A percentile compares a stretch with the other conserved stretches of the same genome.
These are phyloP conservation scores for Sesamia inferens DNA, from an alignment of 2,888 invertebrate species.

Conservation along the genomic window DNA sequence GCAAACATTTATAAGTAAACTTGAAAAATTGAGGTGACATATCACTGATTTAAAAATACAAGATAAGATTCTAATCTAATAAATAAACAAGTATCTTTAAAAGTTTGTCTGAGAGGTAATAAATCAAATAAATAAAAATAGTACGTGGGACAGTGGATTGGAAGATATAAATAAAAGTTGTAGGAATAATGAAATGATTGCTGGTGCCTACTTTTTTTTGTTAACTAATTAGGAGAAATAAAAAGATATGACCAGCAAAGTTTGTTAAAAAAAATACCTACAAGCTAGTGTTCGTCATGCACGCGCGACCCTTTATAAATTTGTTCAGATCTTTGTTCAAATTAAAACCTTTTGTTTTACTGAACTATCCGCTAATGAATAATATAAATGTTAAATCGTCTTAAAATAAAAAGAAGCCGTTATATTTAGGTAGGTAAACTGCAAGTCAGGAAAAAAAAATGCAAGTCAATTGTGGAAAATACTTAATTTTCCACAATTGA, in stretches of 20 bases:
- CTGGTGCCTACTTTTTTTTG: slow-evolving; percentile 11
- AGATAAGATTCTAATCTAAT: slow-evolving; percentile 20
- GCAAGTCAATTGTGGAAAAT: too few relatives aligned
- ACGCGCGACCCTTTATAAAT: slow-evolving; percentile 32
- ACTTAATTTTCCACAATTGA: slow-evolving; percentile 1
- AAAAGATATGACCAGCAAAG: slow-evolving; percentile 8
- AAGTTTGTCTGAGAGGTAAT: slow-evolving; percentile 19
- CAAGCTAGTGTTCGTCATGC: slow-evolving; percentile 26
- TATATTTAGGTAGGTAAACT: not conserved
- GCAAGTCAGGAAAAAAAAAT: too few relatives aligned
- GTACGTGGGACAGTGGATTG: slow-evolving; percentile 1
- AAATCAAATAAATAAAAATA: slow-evolving; percentile 30
- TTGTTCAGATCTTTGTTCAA: slow-evolving; percentile 29
- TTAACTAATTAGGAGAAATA: slow-evolving; percentile 26
- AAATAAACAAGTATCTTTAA: slow-evolving; percentile 24
- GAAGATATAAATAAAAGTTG: slow-evolving; percentile 20
- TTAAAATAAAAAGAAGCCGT: slow-evolving; percentile 4
- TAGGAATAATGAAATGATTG: slow-evolving; percentile 22
- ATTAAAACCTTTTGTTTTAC: slow-evolving; percentile 32
- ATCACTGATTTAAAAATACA: slow-evolving; percentile 16
- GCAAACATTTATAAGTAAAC: not conserved
- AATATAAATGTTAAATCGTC: slow-evolving; percentile 26
- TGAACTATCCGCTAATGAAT: slow-evolving; percentile 31
- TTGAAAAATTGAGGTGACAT: not conserved
- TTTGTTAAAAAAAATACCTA: slow-evolving; percentile 22